Conservation (phyloP, 2,888 invertebrate species). For the Psylliodes chrysocephalus region DNA sequence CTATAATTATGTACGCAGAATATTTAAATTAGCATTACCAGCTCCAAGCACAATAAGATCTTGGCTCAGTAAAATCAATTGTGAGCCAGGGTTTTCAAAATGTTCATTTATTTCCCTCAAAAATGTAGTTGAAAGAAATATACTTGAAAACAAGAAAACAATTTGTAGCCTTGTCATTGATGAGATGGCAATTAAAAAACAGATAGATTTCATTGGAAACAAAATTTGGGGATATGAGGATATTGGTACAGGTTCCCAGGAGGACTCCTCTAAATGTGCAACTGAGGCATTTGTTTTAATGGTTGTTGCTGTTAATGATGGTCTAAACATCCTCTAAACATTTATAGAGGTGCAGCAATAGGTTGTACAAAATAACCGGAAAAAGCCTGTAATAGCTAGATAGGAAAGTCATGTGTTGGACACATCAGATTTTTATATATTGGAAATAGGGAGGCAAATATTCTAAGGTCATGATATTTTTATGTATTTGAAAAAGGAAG, state of each 20-base stretch:
- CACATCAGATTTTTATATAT: too few relatives aligned
- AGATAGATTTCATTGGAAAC: too few relatives aligned
- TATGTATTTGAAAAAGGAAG: too few relatives aligned
- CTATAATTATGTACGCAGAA: slow-evolving; percentile 32
- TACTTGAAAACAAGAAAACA: background rate
- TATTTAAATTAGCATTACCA: slow-evolving; percentile 25
- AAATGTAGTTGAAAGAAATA: slow-evolving; percentile 18
- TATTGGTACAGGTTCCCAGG: slow-evolving; percentile 39
- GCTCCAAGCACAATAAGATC: too few relatives aligned
- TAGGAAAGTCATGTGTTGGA: too few relatives aligned
- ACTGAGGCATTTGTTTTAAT: slow-evolving; percentile 45
- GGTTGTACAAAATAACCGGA: too few relatives aligned
- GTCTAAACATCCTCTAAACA: too few relatives aligned
- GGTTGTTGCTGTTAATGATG: slow-evolving; percentile 37
- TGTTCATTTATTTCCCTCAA: slow-evolving; percentile 14
- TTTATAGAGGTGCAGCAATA: too few relatives aligned
- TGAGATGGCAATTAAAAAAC: slow-evolving; percentile 45
- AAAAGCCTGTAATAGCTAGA: too few relatives aligned
- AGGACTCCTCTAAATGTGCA: slow-evolving; percentile 42
- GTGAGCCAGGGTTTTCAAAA: slow-evolving; percentile 22
- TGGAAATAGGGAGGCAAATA: too few relatives aligned
- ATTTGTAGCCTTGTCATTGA: slow-evolving; percentile 42
- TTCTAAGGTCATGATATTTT: too few relatives aligned
- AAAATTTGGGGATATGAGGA: slow-evolving; percentile 41
- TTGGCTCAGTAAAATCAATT: too few relatives aligned